A percentile compares a stretch with the other conserved stretches of the same genome.
Evolutionary conservation across 1,140 invertebrate species (phyloP).

Genomic region (Oscheius sp.): DNA sequence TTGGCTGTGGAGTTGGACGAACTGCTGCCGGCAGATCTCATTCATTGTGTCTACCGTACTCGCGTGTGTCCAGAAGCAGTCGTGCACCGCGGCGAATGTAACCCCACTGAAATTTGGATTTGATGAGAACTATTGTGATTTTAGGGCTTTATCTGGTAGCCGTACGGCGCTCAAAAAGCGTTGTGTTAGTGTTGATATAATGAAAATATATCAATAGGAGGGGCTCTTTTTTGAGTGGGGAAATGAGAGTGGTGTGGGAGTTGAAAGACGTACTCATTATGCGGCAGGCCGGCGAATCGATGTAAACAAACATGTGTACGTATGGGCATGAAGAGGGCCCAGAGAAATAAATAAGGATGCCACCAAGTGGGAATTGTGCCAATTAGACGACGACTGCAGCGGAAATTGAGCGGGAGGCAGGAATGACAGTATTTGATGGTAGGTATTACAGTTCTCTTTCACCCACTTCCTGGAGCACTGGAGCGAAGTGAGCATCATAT

Average conservation of each 20-base stretch:
- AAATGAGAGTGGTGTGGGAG: too few species aligned
- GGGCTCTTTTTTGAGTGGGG: neutral
- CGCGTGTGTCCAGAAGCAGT: constrained; percentile 98
- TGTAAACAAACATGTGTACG: too few species aligned
- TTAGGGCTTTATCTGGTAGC: too few species aligned
- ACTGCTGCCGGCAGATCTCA: constrained; percentile 88
- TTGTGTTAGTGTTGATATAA: neutral
- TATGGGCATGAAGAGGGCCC: too few species aligned
- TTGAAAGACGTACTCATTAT: neutral
- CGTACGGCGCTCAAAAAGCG: neutral
- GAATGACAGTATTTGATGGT: too few species aligned
- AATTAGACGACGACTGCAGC: too few species aligned
- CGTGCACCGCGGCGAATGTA: constrained; percentile 81
- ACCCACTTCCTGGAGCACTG: constrained; percentile 71
- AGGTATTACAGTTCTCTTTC: too few species aligned
- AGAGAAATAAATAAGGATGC: too few species aligned
- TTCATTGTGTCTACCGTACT: constrained; percentile 83
- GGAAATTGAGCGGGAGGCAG: too few species aligned
- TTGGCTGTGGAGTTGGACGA: constrained; percentile 85
- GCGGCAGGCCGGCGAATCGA: too few species aligned
- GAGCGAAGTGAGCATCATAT: constrained; percentile 98
- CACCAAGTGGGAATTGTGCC: too few species aligned
- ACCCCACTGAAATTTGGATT: constrained; percentile 31
- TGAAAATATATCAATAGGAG: neutral
- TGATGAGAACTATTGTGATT: too few species aligned